Evolutionary conservation across 2,888 invertebrate species (phyloP), one percentile per base, ranked within the genome.

Genomic region (Sussaba pulchella): DNA sequence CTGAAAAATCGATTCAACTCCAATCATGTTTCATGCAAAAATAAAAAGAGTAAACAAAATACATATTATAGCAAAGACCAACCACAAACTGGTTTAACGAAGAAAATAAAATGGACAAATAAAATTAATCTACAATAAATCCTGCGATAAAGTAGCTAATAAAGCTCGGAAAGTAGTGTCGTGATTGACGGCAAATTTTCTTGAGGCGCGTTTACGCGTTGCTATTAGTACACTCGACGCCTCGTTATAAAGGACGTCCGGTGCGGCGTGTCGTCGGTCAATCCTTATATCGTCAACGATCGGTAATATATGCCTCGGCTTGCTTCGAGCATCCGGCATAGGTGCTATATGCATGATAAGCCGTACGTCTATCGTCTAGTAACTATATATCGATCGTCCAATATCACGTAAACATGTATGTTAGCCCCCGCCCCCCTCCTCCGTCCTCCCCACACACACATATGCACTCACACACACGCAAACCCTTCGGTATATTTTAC

Each of bases 401-500:
- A 21, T 59, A 17, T 10, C 39, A 61, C 39, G 17, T 39, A 36
- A 36, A 17, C 19, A 61, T 24, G 21, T 41, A 8, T 21, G 19
- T 21, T 10, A 2, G 43, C n/a, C 2, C 12, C 2, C 10, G 10
- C 43, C 3, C 43, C 3, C n/a, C n/a, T n/a, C n/a, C n/a, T n/a
- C n/a, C n/a, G n/a, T n/a, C n/a, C n/a, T n/a, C n/a, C 10, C 4
- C 43, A 31, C 31, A 31, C 2, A 31, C 31, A 31, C 31, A 31
- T 6, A 31, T 5, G 31, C 31, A 6, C 6, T 2, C 31, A 39
- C 39, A 21, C 21, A 39, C 21, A 41, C 19, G 54, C 14, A 17
- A 21, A 19, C 64, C 8, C 14, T 47, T 19, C n/a, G 31, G 17
- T 45, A 52, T 36, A 64, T 66, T 59, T 36, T 83, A 84, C 85